A percentile compares a stretch with the other conserved stretches of the same genome.
These are phyloP conservation scores for Bufotes viridis DNA, from an alignment of 2,797 vertebrate species.

Conservation along the genomic window DNA sequence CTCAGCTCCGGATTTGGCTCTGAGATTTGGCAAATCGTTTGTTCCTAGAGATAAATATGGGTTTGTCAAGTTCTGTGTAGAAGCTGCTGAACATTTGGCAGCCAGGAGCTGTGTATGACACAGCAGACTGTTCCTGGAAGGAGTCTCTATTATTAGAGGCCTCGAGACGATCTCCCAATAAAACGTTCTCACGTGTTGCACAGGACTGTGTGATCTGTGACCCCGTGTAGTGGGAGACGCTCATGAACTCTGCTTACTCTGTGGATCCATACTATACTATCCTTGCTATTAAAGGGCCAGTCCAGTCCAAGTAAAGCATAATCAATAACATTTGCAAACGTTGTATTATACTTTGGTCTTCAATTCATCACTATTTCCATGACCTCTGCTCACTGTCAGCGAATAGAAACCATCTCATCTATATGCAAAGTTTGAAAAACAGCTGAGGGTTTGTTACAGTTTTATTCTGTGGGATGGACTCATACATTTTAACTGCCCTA, in stretches of 20 bases:
- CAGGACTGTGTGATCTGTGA: neutral
- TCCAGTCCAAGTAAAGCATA: neutral
- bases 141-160: neutral
- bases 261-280: neutral
- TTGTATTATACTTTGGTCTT: neutral
- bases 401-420: neutral
- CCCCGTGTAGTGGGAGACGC: neutral
- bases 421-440: neutral
- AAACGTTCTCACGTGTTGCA: neutral
- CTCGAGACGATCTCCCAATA: neutral
- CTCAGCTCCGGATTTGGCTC: constrained; percentile 23
- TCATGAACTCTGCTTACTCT: neutral
- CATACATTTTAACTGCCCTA: no score
- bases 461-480: no score
- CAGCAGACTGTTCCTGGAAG: constrained; percentile 42
- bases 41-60: constrained; percentile 51
- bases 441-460: neutral
- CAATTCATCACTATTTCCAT: neutral
- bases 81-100: constrained; percentile 47
- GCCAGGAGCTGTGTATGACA: constrained; percentile 8
- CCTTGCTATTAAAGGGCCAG: neutral
- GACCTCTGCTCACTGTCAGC: neutral
- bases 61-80: constrained; percentile 30
- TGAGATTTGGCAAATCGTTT: constrained; percentile 23
- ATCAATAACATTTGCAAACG: neutral